Percentiles rank a stretch among this genome's conserved stretches.
phyloP scores from a whole-genome alignment of 2,888 invertebrate genomes.

The Chironomus riparius region DNA sequence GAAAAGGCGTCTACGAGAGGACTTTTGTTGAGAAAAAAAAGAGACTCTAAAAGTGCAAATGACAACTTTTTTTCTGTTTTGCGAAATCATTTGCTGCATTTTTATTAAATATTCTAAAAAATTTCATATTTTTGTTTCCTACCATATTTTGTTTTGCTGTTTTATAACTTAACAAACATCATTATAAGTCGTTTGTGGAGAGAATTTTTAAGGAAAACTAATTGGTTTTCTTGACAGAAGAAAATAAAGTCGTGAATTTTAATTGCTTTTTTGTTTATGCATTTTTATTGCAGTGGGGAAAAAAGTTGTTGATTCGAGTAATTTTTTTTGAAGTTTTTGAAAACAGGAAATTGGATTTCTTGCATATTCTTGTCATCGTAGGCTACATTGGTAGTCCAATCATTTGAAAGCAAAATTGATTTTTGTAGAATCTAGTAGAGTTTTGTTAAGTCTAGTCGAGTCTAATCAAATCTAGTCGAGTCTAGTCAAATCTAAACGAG shows the following conservation, averaged over 20 bases:
- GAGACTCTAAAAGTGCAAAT: constrained; percentile 15
- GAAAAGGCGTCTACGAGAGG: constrained; percentile 26
- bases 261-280: background rate
- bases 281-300: background rate
- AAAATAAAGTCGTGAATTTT: background rate
- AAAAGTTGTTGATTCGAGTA: no score
- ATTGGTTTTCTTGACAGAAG: background rate
- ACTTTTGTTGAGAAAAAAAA: constrained; percentile 16
- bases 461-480: no score
- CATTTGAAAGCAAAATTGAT: no score
- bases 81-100: background rate
- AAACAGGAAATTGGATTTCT: background rate
- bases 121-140: background rate
- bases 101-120: background rate
- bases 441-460: no score
- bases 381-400: no score
- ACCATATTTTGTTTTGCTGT: background rate
- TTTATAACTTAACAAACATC: background rate
- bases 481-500: no score
- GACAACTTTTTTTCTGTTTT: background rate
- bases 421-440: no score
- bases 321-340: no score
- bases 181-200: background rate
- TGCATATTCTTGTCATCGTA: background rate
- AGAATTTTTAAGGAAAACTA: no score